Conservation (phyloP, 2,113 vertebrate genomes). For the Ahaetulla prasina region DNA sequence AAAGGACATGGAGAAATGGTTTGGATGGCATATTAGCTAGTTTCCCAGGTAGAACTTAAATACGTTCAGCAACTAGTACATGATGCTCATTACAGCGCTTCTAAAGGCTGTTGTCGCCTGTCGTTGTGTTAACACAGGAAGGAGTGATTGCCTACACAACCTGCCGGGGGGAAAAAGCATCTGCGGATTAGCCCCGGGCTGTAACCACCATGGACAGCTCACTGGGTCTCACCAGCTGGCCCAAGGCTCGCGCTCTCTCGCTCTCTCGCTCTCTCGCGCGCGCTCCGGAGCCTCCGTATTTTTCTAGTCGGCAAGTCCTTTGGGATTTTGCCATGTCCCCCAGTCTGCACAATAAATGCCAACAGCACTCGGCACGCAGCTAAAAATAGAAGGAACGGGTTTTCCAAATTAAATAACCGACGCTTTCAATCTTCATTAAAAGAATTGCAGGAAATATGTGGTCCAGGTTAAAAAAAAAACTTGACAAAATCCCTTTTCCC, state of each 20-base stretch:
- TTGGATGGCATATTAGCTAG: not conserved
- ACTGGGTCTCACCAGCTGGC: constrained; percentile 38
- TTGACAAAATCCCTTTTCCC: constrained; percentile 13
- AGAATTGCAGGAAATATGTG: constrained; percentile 11
- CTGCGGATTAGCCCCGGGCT: not conserved
- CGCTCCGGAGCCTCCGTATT: constrained; percentile 20
- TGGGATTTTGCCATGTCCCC: constrained; percentile 12
- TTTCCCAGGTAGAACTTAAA: not conserved
- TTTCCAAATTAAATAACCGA: not conserved
- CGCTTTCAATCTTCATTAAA: constrained; percentile 20
- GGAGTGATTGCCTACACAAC: not conserved
- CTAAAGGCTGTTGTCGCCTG: not conserved
- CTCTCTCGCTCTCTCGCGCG: not conserved
- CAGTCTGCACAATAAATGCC: constrained; percentile 16
- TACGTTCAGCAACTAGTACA: not conserved
- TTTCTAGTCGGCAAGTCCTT: not conserved
- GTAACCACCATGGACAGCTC: constrained; percentile 74
- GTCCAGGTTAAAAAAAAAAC: constrained; percentile 27
- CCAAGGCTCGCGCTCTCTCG: not conserved
- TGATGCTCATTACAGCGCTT: not conserved
- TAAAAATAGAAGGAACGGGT: not conserved
- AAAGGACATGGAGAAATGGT: not conserved
- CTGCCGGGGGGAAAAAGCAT: not conserved
- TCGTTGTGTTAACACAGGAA: not conserved
- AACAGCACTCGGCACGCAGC: not conserved